A percentile compares a stretch with the other conserved stretches of the same genome.
Conservation (phyloP, 2,888 invertebrate genomes). For the Blastobasis adustella region DNA sequence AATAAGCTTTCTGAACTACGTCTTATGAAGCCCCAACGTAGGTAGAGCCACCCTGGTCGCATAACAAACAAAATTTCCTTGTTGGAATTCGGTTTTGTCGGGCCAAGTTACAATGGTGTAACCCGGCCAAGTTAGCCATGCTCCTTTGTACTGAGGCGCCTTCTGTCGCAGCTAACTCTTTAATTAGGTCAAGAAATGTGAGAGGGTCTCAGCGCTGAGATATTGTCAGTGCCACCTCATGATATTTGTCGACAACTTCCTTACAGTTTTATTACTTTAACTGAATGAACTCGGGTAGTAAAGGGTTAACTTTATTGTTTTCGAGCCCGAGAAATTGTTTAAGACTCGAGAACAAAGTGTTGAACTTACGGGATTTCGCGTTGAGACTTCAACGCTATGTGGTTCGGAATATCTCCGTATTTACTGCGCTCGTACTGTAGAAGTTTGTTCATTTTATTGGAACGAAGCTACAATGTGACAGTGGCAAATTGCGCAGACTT, state of each 20-base stretch:
- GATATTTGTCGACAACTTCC: slow-evolving; percentile 2
- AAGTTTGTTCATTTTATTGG: no score
- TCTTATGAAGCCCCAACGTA: no score
- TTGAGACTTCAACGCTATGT: not conserved
- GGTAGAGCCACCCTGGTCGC: no score
- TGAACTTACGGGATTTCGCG: not conserved
- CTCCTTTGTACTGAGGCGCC: slow-evolving; percentile 17
- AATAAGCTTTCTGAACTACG: no score
- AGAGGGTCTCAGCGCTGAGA: slow-evolving; percentile 7
- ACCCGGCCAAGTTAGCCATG: slow-evolving; percentile 18
- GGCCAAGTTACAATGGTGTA: slow-evolving; percentile 12
- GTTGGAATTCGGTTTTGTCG: not conserved
- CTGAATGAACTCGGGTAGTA: slow-evolving; percentile 21
- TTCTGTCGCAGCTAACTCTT: slow-evolving; percentile 19
- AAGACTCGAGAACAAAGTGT: not conserved
- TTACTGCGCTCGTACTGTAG: no score
- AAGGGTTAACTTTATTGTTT: slow-evolving; percentile 5
- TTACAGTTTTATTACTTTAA: slow-evolving; percentile 23
- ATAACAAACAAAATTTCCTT: no score
- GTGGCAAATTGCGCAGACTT: no score
- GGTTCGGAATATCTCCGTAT: not conserved
- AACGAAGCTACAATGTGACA: no score
- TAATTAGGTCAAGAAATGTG: slow-evolving; percentile 32
- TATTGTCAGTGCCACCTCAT: not conserved
- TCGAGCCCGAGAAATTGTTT: not conserved